Percentiles rank a stretch among this genome's conserved stretches.
These are phyloP conservation scores for Plotosus lineatus DNA, from an alignment of 2,113 vertebrate species.

Conservation along the genomic window DNA sequence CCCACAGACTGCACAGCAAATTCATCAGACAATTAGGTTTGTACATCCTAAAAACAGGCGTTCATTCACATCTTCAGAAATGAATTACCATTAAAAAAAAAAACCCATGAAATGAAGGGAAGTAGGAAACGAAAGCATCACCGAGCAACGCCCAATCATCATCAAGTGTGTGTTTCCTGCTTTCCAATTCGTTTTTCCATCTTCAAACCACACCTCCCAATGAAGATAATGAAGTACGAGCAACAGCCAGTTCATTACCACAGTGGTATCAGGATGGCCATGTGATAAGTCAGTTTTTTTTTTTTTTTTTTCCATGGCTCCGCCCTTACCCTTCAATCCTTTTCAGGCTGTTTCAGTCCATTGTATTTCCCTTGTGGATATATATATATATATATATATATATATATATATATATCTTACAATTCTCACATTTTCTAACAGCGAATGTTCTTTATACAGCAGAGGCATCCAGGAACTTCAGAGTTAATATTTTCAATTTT, in stretches of 20 bases:
- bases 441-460: slow-evolving; percentile 61
- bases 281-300: not conserved
- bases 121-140: slow-evolving; percentile 33
- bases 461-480: slow-evolving; percentile 67
- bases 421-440: slow-evolving; percentile 60
- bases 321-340: slow-evolving; percentile 66
- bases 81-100: slow-evolving; percentile 32
- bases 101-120: slow-evolving; percentile 46
- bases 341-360: slow-evolving; percentile 58
- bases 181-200: not conserved
- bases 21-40: slow-evolving; percentile 57
- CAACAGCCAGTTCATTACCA: not conserved
- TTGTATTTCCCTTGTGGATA: slow-evolving; percentile 55
- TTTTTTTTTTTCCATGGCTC: not conserved
- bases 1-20: slow-evolving; percentile 63
- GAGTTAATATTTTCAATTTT: not conserved
- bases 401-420: slow-evolving; percentile 41
- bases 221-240: slow-evolving; percentile 21
- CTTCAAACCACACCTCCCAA: not conserved
- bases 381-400: slow-evolving; percentile 40
- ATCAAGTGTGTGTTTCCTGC: not conserved
- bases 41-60: slow-evolving; percentile 56
- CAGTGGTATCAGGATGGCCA: not conserved
- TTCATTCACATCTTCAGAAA: slow-evolving; percentile 56
- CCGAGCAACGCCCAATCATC: not conserved